Percentiles rank a stretch among this genome's conserved stretches.
phyloP scores from a whole-genome alignment of 2,797 vertebrate species.

The Anniella stebbinsi region DNA sequence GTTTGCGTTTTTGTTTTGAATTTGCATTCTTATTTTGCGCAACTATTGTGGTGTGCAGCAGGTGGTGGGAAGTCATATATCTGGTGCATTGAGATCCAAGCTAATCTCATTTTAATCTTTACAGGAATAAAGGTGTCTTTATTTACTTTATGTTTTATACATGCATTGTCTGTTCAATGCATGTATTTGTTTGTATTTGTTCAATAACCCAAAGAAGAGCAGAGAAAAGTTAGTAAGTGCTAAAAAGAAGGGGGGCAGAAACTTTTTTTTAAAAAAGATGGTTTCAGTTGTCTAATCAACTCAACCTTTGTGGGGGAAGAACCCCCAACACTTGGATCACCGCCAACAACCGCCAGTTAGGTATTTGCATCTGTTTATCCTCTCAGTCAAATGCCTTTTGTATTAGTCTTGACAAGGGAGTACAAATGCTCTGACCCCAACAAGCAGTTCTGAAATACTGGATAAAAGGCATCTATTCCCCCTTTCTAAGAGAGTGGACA shows the following conservation, averaged over 20 bases:
- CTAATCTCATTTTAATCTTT: conserved; percentile 65
- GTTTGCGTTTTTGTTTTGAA: conserved; percentile 25
- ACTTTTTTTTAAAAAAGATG: conserved; percentile 21
- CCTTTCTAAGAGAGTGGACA: conserved; percentile 73
- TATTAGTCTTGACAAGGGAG: conserved; percentile 73
- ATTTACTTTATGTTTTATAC: conserved; percentile 57
- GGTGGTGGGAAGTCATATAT: conserved; percentile 65
- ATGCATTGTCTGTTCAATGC: conserved; percentile 47
- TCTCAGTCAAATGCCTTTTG: conserved; percentile 78
- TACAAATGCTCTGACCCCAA: conserved; percentile 78
- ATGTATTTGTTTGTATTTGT: no score
- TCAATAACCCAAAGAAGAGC: conserved; percentile 51
- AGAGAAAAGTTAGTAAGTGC: neutral
- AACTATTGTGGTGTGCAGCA: conserved; percentile 53
- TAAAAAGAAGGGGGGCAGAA: conserved; percentile 21
- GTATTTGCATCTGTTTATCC: conserved; percentile 85
- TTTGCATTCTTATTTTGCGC: conserved; percentile 49
- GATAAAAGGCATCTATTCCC: conserved; percentile 69
- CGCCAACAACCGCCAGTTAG: conserved; percentile 77
- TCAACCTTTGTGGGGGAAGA: conserved; percentile 74
- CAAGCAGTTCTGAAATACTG: conserved; percentile 66
- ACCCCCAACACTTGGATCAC: conserved; percentile 72
- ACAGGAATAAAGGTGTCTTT: conserved; percentile 59
- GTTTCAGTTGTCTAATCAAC: conserved; percentile 75
- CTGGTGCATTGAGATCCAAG: conserved; percentile 57